Evolutionary conservation across 2,888 invertebrate species (phyloP), one percentile per base, ranked within the genome.

Genomic region (Agriotes lineatus): DNA sequence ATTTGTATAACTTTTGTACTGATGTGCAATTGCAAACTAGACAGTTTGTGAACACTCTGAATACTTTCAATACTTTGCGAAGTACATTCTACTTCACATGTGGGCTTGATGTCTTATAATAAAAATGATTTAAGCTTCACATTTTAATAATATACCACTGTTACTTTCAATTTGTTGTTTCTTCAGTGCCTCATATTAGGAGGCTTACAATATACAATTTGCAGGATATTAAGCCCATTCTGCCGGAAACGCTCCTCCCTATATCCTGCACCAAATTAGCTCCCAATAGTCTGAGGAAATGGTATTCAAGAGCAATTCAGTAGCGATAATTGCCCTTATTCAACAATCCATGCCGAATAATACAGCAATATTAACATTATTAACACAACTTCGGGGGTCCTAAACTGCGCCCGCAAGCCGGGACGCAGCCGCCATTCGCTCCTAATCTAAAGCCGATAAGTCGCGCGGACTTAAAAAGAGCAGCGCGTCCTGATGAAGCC

Each of bases 401-500:
- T 7, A 7, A 1, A 14, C 16, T 42, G 14, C 42, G 14, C 3
- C 42, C 42, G 3, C 3, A 3, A 42, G 7, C 12, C 42, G 14
- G 74, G 72, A n/a, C n/a, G n/a, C n/a, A n/a, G n/a, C n/a, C n/a
- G n/a, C n/a, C n/a, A n/a, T n/a, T n/a, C n/a, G n/a, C n/a, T 75
- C 75, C 64, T 72, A 72, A 73, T 72, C 66, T 66, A 60, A 60
- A 60, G 42, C 54, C 42, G 60, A 60, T 74, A 75, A 72, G 75
- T 77, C 70, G 74, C 70, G 75, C 75, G 64, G 69, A 69, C 57
- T 75, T 62, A 61, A 67, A 73, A 73, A 74, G 68, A 70, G 69
- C 59, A 60, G 58, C 69, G 72, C 74, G 58, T 66, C 74, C 74
- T 75, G 78, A 79, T 78, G 78, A 78, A 78, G 78, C 77, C 75